Percentiles rank a stretch among this genome's conserved stretches.
phyloP scores from a whole-genome alignment of 1,140 invertebrate genomes.

The Nebria ingens region DNA sequence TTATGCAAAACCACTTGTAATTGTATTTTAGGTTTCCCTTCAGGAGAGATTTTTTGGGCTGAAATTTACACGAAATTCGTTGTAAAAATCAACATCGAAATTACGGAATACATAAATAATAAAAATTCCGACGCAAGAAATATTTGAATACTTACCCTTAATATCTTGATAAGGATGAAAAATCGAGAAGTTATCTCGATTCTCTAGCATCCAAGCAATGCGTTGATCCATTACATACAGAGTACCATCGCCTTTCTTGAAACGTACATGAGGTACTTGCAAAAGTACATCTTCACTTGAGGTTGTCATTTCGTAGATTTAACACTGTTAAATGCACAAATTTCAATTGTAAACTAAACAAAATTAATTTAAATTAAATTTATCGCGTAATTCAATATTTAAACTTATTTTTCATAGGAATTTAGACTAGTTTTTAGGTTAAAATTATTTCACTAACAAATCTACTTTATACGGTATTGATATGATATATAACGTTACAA shows the following conservation, averaged over 20 bases:
- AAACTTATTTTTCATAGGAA: too few species aligned
- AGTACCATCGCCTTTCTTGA: constrained; percentile 93
- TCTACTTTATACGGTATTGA: too few species aligned
- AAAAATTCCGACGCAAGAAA: neutral
- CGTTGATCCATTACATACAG: constrained; percentile 93
- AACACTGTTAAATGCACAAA: too few species aligned
- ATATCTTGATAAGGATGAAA: constrained; percentile 93
- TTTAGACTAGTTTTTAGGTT: too few species aligned
- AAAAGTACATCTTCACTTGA: constrained; percentile 88
- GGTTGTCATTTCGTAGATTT: too few species aligned
- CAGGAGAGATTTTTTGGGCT: constrained; percentile 98
- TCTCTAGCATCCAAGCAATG: constrained; percentile 90
- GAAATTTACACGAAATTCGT: constrained; percentile 34
- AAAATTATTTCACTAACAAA: too few species aligned
- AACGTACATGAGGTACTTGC: constrained; percentile 83
- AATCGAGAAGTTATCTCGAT: constrained; percentile 80
- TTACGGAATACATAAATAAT: too few species aligned
- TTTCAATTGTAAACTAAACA: too few species aligned
- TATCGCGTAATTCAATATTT: too few species aligned
- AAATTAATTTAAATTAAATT: too few species aligned
- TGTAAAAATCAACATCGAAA: constrained; percentile 2
- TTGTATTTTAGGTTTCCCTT: constrained; percentile 96
- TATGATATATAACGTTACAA: too few species aligned
- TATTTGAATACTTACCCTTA: constrained; percentile 57
- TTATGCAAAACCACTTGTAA: constrained; percentile 95